Evolutionary conservation across 1,140 invertebrate genomes (phyloP).

Genomic region (Leptoteleia sp.): DNA sequence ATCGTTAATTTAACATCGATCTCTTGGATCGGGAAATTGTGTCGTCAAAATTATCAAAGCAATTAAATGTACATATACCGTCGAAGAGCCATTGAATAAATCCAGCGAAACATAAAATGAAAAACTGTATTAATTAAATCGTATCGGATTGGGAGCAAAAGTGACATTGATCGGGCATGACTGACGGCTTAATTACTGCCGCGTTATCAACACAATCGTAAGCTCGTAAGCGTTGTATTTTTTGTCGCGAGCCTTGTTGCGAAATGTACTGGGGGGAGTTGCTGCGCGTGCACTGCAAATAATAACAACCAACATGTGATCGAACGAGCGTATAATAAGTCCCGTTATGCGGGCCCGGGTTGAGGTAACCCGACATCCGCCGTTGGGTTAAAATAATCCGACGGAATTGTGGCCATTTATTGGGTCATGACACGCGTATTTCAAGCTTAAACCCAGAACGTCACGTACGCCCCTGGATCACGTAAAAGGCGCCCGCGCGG

Average conservation of each 20-base stretch:
- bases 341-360: constrained; percentile 16
- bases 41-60: constrained; percentile 14
- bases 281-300: constrained; percentile 4
- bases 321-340: constrained; percentile 22
- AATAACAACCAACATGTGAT: constrained; percentile 16
- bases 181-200: constrained; percentile 38
- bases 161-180: constrained; percentile 25
- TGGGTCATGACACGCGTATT: constrained; percentile 51
- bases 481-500: constrained; percentile 46
- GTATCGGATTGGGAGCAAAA: constrained; percentile 14
- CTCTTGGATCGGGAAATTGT: background rate
- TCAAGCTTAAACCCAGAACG: constrained; percentile 20
- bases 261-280: background rate
- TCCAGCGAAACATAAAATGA: constrained; percentile 10
- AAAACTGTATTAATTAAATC: constrained; percentile 51
- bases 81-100: background rate
- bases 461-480: constrained; percentile 34
- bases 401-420: constrained; percentile 43
- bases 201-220: constrained; percentile 29
- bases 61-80: constrained; percentile 8
- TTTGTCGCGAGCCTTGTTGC: constrained; percentile 16
- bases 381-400: too few relatives aligned
- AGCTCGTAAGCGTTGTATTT: constrained; percentile 23
- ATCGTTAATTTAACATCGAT: background rate
- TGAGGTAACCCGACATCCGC: constrained; percentile 19